Conservation (phyloP, 2,888 invertebrate genomes). For the Prosapia bicincta region DNA sequence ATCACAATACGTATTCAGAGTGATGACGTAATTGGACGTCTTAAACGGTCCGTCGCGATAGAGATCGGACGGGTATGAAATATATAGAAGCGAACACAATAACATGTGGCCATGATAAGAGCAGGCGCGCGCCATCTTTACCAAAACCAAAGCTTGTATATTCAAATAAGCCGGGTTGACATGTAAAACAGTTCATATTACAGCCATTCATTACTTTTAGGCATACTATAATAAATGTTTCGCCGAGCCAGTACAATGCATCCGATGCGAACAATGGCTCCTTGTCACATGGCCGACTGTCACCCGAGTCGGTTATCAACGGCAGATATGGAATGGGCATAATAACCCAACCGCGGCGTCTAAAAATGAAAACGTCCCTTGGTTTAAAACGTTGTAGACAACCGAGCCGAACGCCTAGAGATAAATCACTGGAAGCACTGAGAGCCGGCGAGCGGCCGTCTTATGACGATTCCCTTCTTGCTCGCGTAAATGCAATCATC, state of each 20-base stretch:
- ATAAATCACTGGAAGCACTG: not conserved
- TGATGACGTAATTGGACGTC: not conserved
- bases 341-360: not conserved
- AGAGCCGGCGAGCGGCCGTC: not conserved
- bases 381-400: not conserved
- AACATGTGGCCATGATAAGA: not conserved
- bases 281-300: not conserved
- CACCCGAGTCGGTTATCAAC: constrained; percentile 18
- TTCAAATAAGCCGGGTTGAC: not conserved
- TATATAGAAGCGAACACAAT: not conserved
- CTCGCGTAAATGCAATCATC: too few relatives aligned
- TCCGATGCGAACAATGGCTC: not conserved
- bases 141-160: not conserved
- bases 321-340: constrained; percentile 21
- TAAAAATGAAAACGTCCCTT: not conserved
- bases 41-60: not conserved
- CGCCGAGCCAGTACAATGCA: not conserved
- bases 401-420: not conserved
- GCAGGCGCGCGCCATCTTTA: not conserved
- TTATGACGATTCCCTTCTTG: not conserved
- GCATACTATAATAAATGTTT: not conserved
- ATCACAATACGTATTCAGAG: constrained; percentile 29
- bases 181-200: not conserved
- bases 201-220: constrained; percentile 2
- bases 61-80: not conserved